Evolutionary conservation across 2,888 invertebrate species (phyloP).

Genomic region (Trichopoda pennipes): DNA sequence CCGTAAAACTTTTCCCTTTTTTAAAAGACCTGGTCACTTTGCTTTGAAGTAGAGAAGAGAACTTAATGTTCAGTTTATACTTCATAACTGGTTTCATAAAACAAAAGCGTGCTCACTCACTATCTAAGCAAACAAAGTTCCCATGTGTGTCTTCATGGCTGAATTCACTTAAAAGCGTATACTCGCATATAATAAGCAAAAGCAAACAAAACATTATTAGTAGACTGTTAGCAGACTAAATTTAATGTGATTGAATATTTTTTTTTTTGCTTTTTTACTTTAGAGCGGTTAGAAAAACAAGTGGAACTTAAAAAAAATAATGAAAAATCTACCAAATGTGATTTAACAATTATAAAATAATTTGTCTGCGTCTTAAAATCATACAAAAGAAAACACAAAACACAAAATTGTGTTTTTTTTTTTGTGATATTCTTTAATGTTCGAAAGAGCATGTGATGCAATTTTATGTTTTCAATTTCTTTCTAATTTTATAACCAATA

Average conservation of each 20-base stretch:
- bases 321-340: constrained; percentile 16
- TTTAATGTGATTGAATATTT: constrained; percentile 32
- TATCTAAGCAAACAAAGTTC: neutral
- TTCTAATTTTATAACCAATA: too few relatives aligned
- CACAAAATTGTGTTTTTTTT: neutral
- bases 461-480: too few relatives aligned
- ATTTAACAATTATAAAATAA: constrained; percentile 29
- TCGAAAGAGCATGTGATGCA: neutral
- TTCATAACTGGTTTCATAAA: constrained; percentile 48
- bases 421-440: constrained; percentile 26
- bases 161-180: neutral
- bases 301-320: constrained; percentile 29
- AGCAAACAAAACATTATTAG: neutral
- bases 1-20: too few relatives aligned
- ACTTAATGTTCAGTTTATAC: constrained; percentile 23
- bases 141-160: neutral
- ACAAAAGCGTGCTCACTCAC: neutral
- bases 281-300: constrained; percentile 34
- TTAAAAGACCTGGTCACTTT: neutral
- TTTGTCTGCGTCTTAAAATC: constrained; percentile 15
- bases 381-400: neutral
- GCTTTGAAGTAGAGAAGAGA: neutral
- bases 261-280: constrained; percentile 12
- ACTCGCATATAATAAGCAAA: constrained; percentile 1
- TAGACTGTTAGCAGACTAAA: constrained; percentile 52